Evolutionary conservation across 1,140 invertebrate species (phyloP), one percentile per base, ranked within the genome.

Genomic region (Asobara japonica): DNA sequence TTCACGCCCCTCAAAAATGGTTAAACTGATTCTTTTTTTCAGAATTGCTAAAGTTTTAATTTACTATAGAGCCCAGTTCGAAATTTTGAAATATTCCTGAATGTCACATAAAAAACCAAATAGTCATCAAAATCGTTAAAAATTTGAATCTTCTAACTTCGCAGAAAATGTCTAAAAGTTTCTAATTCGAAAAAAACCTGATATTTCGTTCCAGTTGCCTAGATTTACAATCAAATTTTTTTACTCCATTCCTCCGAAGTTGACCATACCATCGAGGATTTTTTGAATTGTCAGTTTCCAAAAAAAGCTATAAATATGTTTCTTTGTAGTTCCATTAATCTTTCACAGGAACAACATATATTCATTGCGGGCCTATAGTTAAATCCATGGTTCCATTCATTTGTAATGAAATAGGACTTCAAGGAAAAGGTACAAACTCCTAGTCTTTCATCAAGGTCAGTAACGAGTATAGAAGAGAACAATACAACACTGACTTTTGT

Each of bases 401-500:
- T 65, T 33, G 29, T 16, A 5, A 8, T 65, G 22, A 41, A 38
- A 66, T 10, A 41, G 11, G 36, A 45, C 27, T 22, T 41, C 22
- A 18, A 31, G 30, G 11, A 30, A 65, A 65, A 65, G 27, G 30
- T 65, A 62, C 60, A 29, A 36, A 64, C 5, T 64, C 29, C n/a
- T 30, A 64, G 16, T 64, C 29, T 27, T 36, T 41, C 36, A 66
- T 33, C 64, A 66, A 66, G 64, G 33, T 66, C 64, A 66, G 31
- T 66, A 66, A 66, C 33, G 64, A 66, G 38, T 66, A 36, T 66
- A 66, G 16, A 66, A 45, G 64, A 65, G 62, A n/a, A 66, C 22
- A 66, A 22, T 65, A 36, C 33, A 38, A 36, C 27, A 41, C n/a
- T 65, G 30, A 36, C 22, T 65, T 13, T 36, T 41, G 22, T 5